Conservation (phyloP, 2,113 vertebrate species). For the Rhinichthys klamathensis region DNA sequence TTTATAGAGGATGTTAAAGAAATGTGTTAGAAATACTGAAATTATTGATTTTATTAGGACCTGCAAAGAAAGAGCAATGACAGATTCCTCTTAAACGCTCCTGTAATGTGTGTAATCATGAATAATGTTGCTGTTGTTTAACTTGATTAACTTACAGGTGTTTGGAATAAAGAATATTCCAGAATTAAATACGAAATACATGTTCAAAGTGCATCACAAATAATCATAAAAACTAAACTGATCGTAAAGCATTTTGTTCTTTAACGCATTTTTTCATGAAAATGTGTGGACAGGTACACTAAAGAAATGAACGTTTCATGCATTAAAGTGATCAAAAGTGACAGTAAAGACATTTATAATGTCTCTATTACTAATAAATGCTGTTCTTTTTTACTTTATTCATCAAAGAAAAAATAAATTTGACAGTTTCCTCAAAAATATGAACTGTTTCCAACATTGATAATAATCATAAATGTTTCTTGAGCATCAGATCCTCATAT, state of each 20-base stretch:
- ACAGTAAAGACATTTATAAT: neutral
- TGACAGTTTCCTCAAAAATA: too few relatives aligned
- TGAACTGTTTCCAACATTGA: neutral
- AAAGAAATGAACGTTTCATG: too few relatives aligned
- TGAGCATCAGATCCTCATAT: neutral
- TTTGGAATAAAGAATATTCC: neutral
- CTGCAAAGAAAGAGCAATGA: neutral
- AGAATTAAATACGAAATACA: neutral
- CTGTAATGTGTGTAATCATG: neutral
- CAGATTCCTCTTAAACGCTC: neutral
- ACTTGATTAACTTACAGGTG: neutral
- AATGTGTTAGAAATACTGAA: neutral
- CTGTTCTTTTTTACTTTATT: neutral
- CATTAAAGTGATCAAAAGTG: too few relatives aligned
- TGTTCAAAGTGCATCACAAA: neutral
- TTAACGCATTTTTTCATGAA: neutral
- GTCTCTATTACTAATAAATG: neutral
- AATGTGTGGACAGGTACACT: neutral
- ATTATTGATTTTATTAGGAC: neutral
- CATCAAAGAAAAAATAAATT: too few relatives aligned
- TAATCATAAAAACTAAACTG: neutral
- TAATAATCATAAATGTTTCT: neutral
- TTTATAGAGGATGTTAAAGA: neutral
- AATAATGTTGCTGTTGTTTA: neutral
- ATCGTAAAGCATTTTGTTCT: neutral